Percentiles rank a stretch among this genome's conserved stretches.
phyloP scores from a whole-genome alignment of 2,888 invertebrate genomes.

The Limnephilus lunatus region DNA sequence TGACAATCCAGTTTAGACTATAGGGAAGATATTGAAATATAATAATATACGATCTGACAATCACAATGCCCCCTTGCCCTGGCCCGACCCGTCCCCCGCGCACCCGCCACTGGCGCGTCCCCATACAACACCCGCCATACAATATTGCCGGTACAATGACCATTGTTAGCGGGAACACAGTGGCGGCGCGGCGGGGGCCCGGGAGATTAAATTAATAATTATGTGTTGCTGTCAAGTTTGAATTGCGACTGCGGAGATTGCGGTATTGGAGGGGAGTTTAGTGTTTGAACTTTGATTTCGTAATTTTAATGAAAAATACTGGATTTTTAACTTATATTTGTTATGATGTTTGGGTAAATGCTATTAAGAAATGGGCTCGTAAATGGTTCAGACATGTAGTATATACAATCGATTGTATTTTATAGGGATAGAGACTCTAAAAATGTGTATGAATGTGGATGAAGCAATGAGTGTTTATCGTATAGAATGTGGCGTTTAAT shows the following conservation, averaged over 20 bases:
- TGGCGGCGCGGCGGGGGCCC: slow-evolving; percentile 25
- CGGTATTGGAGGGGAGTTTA: not conserved
- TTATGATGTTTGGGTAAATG: too few species aligned
- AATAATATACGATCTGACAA: not conserved
- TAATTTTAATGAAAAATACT: not conserved
- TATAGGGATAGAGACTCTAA: too few species aligned
- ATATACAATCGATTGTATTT: too few species aligned
- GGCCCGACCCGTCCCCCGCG: not conserved
- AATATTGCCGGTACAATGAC: slow-evolving; percentile 52
- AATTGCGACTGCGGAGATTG: not conserved
- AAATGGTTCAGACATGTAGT: not conserved
- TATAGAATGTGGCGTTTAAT: too few species aligned
- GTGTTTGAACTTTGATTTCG: not conserved
- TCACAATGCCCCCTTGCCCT: slow-evolving; percentile 13
- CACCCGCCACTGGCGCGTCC: slow-evolving; percentile 20
- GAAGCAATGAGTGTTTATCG: too few species aligned
- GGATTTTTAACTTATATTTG: not conserved
- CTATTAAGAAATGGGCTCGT: too few species aligned
- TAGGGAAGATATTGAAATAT: not conserved
- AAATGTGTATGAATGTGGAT: not conserved
- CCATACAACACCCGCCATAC: slow-evolving; percentile 51
- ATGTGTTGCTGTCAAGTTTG: not conserved
- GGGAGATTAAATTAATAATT: slow-evolving; percentile 19
- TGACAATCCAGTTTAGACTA: not conserved
- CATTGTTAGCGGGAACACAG: slow-evolving; percentile 32